Base-by-base conservation (phyloP, 2,888 invertebrate species). In the Alentia gelatinosa region DNA sequence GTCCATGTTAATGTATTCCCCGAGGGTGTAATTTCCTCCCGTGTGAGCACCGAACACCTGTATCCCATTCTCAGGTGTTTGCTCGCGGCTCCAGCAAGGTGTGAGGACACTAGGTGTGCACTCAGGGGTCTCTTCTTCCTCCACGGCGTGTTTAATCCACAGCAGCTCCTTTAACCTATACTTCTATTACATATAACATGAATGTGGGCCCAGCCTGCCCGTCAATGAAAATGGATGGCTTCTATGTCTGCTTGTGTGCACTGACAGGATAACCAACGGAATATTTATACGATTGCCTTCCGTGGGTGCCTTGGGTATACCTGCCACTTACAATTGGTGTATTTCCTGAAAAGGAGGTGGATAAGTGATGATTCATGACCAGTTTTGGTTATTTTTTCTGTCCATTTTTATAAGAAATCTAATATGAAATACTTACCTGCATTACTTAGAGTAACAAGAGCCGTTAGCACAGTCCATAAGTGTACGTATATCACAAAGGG, bases 351-450 rank as follows among this genome's bases (percentile, higher is more conserved):
- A 1, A n/a, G 19, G 56, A n/a, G 5, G n/a, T 3, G 56, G 3
- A 56, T 56, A 56, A 56, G 56, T 56, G 56, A 56, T 56, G 56
- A 56, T n/a, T 56, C 56, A 56, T n/a, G 23, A 9, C 5, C 56
- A n/a, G 74, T 4, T n/a, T 74, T 1, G 26, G 30, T 74, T 30
- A 33, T 0, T 3, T 74, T 33, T 74, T 15, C 35, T 79, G 39
- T n/a, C n/a, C n/a, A n/a, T n/a, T n/a, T n/a, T n/a, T n/a, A n/a
- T n/a, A n/a, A n/a, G n/a, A n/a, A n/a, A n/a, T n/a, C n/a, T n/a
- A n/a, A 15, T 79, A 39, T 33, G n/a, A 79, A 39, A 39, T 79
- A 79, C 79, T 79, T n/a, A 79, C 79, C 79, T 79, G 79, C 79
- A 23, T 79, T 37, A 37, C 37, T 35, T 79, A 79, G 15, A 35